phyloP scores from a whole-genome alignment of 2,113 vertebrate genomes.

The Pseudopodoces humilis region DNA sequence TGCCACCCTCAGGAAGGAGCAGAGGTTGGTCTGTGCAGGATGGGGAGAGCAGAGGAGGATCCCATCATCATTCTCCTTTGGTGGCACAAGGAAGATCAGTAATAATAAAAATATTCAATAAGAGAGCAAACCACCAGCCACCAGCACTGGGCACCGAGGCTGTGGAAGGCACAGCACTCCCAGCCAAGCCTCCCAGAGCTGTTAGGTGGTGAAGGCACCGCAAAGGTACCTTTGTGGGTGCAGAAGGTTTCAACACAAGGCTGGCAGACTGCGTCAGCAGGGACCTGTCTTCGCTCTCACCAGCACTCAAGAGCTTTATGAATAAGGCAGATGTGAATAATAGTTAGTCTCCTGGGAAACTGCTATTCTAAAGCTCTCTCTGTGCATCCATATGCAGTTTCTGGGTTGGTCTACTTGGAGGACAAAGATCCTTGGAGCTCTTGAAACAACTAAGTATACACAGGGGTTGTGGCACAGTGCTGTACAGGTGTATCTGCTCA shows the following conservation, averaged over 20 bases:
- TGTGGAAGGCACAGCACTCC: not conserved
- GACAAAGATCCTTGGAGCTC: not conserved
- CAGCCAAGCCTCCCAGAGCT: not conserved
- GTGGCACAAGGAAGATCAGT: not conserved
- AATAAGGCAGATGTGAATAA: not conserved
- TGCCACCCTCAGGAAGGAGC: not conserved
- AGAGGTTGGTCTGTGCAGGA: not conserved
- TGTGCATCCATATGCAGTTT: not conserved
- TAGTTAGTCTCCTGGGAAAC: not conserved
- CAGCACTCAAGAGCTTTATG: not conserved
- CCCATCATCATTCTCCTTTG: accelerated
- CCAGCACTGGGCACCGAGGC: not conserved
- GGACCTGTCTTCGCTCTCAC: not conserved
- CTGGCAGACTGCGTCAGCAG: not conserved
- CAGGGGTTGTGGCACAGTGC: not conserved
- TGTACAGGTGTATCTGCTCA: not conserved
- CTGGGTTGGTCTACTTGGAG: not conserved
- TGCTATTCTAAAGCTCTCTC: not conserved
- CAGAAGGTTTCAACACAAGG: accelerated
- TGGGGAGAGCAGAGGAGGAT: not conserved
- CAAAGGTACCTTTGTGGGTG: accelerated
- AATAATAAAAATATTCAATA: not conserved
- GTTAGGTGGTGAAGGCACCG: accelerated
- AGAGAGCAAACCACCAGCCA: not conserved
- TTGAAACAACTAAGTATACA: accelerated